Evolutionary conservation across 2,797 vertebrate species (phyloP).

Genomic region (Nothura maculosa): DNA sequence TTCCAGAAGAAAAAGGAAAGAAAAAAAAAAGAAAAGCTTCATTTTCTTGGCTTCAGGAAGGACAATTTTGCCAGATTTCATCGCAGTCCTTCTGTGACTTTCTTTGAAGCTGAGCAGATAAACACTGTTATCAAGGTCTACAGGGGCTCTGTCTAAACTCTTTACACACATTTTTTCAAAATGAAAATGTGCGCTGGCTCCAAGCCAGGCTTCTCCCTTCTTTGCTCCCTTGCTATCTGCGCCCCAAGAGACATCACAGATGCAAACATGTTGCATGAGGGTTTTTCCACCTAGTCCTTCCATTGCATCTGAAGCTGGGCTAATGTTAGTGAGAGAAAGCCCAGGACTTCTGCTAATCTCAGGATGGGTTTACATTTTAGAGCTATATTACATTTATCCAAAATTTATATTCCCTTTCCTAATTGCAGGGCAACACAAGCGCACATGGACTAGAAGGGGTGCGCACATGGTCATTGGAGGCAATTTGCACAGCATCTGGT

Average conservation of each 20-base stretch:
- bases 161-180: conserved; percentile 35
- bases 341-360: background rate
- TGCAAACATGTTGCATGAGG: rapidly evolving
- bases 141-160: conserved; percentile 18
- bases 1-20: background rate
- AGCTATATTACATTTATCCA: background rate
- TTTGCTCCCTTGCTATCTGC: background rate
- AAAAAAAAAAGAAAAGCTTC: background rate
- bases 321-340: background rate
- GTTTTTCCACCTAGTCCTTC: background rate
- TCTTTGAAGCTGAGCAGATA: conserved; percentile 29
- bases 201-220: background rate
- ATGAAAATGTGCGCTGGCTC: conserved; percentile 39
- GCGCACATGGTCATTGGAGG: rapidly evolving
- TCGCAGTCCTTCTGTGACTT: conserved; percentile 6
- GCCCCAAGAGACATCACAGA: background rate
- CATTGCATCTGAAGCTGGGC: background rate
- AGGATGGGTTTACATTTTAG: background rate
- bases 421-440: background rate
- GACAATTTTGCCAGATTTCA: conserved; percentile 40
- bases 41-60: conserved; percentile 6
- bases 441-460: background rate
- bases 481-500: background rate
- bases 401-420: conserved; percentile 8
- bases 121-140: conserved; percentile 4